phyloP scores from a whole-genome alignment of 2,888 invertebrate genomes.

The Drosophila sordidapex region DNA sequence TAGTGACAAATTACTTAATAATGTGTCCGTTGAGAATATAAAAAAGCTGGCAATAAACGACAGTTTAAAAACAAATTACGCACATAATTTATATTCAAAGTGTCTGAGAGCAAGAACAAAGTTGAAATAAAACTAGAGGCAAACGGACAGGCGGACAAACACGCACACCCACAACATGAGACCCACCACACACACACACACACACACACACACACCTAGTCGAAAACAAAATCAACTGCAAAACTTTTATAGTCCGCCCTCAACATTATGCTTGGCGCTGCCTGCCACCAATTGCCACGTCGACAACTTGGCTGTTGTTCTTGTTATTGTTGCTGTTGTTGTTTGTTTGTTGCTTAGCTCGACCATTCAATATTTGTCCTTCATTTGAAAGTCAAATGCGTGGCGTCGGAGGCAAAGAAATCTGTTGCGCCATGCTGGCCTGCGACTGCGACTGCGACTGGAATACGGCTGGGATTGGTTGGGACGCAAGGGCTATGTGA shows the following conservation, averaged over 20 bases:
- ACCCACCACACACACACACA: slow-evolving; percentile 24
- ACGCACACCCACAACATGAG: slow-evolving; percentile 2
- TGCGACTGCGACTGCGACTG: slow-evolving; percentile 37
- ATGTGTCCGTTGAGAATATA: slow-evolving; percentile 26
- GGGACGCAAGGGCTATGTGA: slow-evolving; percentile 25
- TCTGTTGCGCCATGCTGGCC: slow-evolving; percentile 68
- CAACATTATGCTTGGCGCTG: slow-evolving; percentile 51
- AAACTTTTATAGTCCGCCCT: slow-evolving; percentile 74
- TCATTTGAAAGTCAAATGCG: slow-evolving; percentile 81
- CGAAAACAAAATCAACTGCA: slow-evolving; percentile 56
- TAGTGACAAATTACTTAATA: slow-evolving; percentile 49
- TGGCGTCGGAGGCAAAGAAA: slow-evolving; percentile 72
- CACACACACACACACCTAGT: slow-evolving; percentile 29
- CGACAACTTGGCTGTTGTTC: slow-evolving; percentile 50
- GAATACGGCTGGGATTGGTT: slow-evolving; percentile 27
- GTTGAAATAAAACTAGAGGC: slow-evolving; percentile 47
- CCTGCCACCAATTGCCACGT: slow-evolving; percentile 57
- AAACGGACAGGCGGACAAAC: slow-evolving; percentile 9
- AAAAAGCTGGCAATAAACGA: slow-evolving; percentile 43
- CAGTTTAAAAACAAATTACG: slow-evolving; percentile 77
- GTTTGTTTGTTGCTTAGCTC: slow-evolving; percentile 59
- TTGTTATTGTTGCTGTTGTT: slow-evolving; percentile 43
- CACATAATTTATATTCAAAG: slow-evolving; percentile 76
- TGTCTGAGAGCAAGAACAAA: slow-evolving; percentile 50
- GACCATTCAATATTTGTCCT: slow-evolving; percentile 78